Conservation (phyloP, 2,113 vertebrate genomes). For the Eptesicus fuscus region DNA sequence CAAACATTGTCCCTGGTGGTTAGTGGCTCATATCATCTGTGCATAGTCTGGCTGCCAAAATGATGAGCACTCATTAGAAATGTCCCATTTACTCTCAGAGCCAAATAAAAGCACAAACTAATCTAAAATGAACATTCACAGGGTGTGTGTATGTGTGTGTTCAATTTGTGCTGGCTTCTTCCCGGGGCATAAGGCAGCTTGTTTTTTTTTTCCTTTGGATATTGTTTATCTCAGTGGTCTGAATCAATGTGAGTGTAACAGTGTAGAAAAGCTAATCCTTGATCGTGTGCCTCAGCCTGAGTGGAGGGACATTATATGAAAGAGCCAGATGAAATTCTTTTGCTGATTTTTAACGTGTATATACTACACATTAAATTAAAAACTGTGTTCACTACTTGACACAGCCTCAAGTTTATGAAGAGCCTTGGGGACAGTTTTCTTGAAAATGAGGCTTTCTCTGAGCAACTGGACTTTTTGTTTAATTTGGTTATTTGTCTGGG, state of each 20-base stretch:
- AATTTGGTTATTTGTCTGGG: not conserved
- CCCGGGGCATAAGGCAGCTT: not conserved
- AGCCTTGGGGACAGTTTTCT: not conserved
- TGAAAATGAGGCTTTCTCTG: not conserved
- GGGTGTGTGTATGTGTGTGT: conserved; percentile 10
- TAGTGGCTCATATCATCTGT: conserved; percentile 66
- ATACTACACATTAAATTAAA: not conserved
- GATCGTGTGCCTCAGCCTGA: not conserved
- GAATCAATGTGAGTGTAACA: conserved; percentile 40
- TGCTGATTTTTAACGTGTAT: not conserved
- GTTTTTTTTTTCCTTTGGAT: conserved; percentile 42
- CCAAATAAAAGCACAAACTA: conserved; percentile 67
- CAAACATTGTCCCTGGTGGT: conserved; percentile 62
- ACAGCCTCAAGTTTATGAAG: not conserved
- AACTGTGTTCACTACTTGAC: not conserved
- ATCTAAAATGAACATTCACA: conserved; percentile 54
- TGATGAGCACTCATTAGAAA: conserved; percentile 57
- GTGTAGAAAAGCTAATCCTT: conserved; percentile 48
- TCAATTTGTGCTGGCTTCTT: conserved; percentile 56
- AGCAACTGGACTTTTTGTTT: not conserved
- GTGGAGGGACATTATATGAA: not conserved
- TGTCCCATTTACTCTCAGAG: conserved; percentile 40
- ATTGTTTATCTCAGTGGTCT: conserved; percentile 53
- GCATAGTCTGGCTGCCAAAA: conserved; percentile 50
- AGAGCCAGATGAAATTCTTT: not conserved